phyloP scores from a whole-genome alignment of 1,140 invertebrate species.

The Oreohelix idahoensis region DNA sequence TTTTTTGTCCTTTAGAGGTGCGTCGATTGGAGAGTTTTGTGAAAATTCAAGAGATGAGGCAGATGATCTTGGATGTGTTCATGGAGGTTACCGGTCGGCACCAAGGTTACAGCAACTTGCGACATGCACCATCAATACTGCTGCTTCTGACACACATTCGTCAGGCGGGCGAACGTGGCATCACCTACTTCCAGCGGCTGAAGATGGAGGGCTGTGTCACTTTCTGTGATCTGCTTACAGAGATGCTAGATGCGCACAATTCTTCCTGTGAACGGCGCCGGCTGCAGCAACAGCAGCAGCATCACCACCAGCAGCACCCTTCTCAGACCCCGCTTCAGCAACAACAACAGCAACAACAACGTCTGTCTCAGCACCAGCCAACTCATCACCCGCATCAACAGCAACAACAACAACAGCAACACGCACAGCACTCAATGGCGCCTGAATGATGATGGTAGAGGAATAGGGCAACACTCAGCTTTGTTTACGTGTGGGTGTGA shows the following conservation, averaged over 20 bases:
- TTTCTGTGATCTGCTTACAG: constrained; percentile 68
- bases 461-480: neutral
- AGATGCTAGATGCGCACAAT: constrained; percentile 69
- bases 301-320: constrained; percentile 26
- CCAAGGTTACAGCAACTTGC: constrained; percentile 54
- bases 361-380: constrained; percentile 1
- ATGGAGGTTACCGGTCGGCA: constrained; percentile 63
- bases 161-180: constrained; percentile 64
- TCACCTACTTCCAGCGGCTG: constrained; percentile 63
- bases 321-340: neutral
- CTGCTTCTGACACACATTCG: constrained; percentile 66
- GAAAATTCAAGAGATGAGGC: constrained; percentile 62
- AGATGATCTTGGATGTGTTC: constrained; percentile 62
- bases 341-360: constrained; percentile 23
- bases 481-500: neutral
- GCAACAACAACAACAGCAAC: constrained; percentile 23
- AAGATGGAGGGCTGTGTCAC: constrained; percentile 64
- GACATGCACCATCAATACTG: constrained; percentile 62
- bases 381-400: constrained; percentile 17
- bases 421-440: constrained; percentile 4
- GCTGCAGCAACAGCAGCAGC: constrained; percentile 30
- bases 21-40: constrained; percentile 59
- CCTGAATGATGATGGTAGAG: constrained; percentile 30
- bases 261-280: constrained; percentile 35
- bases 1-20: constrained; percentile 57